Evolutionary conservation across 2,888 invertebrate genomes (phyloP).

Genomic region (Drosophila parthenogenetica): DNA sequence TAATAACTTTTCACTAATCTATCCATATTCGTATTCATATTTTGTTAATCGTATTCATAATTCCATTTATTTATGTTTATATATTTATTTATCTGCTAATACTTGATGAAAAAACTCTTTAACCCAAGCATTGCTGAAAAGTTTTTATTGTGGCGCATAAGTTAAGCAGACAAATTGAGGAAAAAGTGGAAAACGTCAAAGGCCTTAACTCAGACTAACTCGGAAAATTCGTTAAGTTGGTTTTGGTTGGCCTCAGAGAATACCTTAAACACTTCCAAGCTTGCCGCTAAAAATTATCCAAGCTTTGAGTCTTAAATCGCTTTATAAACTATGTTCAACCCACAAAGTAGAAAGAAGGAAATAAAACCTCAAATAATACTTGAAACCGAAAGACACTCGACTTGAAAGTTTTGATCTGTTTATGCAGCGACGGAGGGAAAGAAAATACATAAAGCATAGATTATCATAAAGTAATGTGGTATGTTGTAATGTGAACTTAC

Average conservation of each 20-base stretch:
- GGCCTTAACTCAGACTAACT: slow-evolving; percentile 23
- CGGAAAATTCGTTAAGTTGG: slow-evolving; percentile 16
- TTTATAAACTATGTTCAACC: slow-evolving; percentile 24
- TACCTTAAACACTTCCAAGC: slow-evolving; percentile 34
- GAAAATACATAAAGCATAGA: slow-evolving; percentile 11
- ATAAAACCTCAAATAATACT: slow-evolving; percentile 2
- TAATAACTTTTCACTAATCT: slow-evolving; percentile 17
- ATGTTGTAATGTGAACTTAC: slow-evolving; percentile 38
- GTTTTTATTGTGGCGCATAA: slow-evolving; percentile 27
- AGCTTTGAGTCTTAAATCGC: slow-evolving; percentile 48
- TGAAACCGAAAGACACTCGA: background rate
- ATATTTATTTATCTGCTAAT: slow-evolving; percentile 23
- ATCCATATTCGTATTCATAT: slow-evolving; percentile 5
- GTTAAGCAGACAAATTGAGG: slow-evolving; percentile 3
- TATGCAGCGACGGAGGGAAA: background rate
- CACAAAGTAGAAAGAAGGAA: background rate
- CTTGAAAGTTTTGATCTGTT: slow-evolving; percentile 4
- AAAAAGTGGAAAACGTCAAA: slow-evolving; percentile 1
- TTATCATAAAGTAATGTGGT: background rate
- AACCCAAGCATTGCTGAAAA: slow-evolving; percentile 58
- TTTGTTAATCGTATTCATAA: slow-evolving; percentile 13
- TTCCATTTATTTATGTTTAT: slow-evolving; percentile 17
- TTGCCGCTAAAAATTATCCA: slow-evolving; percentile 26
- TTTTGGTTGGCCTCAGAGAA: slow-evolving; percentile 16
- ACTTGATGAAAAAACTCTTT: slow-evolving; percentile 39